These are phyloP conservation scores for Psix sp. DNA, from an alignment of 1,140 invertebrate species.

Conservation along the genomic window DNA sequence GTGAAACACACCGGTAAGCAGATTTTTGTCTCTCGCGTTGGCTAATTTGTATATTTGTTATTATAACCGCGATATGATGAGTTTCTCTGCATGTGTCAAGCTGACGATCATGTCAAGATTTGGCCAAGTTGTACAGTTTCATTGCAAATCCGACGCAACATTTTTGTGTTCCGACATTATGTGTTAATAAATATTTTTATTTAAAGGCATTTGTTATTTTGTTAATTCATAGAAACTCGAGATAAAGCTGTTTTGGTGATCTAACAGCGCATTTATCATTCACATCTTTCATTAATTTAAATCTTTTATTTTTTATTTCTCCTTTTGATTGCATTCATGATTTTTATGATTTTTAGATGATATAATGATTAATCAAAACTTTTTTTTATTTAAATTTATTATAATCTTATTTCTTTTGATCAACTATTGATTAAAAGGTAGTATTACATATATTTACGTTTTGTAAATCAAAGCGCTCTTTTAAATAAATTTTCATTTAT, in stretches of 20 bases:
- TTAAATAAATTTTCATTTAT: neutral
- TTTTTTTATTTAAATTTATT: slow-evolving; percentile 3
- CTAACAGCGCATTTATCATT: too few species aligned
- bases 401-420: neutral
- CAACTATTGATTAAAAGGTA: neutral
- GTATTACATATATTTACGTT: neutral
- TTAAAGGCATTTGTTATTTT: slow-evolving; percentile 46
- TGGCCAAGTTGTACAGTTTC: slow-evolving; percentile 40
- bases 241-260: slow-evolving; percentile 13
- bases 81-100: neutral
- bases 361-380: neutral
- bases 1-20: slow-evolving; percentile 32
- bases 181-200: slow-evolving; percentile 48
- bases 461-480: neutral
- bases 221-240: slow-evolving; percentile 44
- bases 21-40: slow-evolving; percentile 23
- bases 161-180: slow-evolving; percentile 46
- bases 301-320: slow-evolving; percentile 4
- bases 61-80: slow-evolving; percentile 4
- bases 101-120: slow-evolving; percentile 12
- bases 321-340: neutral
- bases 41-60: slow-evolving; percentile 44
- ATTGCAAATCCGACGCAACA: slow-evolving; percentile 41
- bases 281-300: too few species aligned
- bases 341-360: too few species aligned